Base-by-base conservation (phyloP, 2,113 vertebrate species). In the Sinocyclocheilus anophthalmus region DNA sequence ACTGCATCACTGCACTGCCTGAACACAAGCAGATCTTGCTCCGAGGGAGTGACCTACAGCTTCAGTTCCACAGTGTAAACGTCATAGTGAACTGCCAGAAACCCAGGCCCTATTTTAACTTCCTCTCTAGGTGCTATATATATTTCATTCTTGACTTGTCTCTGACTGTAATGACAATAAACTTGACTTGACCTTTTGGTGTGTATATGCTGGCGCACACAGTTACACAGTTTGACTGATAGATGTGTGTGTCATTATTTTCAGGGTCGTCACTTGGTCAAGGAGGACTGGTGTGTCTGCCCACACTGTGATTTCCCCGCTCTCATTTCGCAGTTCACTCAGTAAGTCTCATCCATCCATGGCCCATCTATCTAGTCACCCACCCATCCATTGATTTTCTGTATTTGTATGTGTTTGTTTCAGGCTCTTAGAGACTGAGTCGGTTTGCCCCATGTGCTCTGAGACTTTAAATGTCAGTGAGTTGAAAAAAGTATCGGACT, bases 211-310 rank as follows among this genome's bases (percentile, higher is more conserved):
- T 86, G 37, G 33, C 83, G 20, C 22, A 75, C 18, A 30, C 39
- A 65, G 63, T 82, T 67, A 20, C 39, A 2, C 59, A 30, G 26
- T 12, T 4, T 53, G 70, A 69, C 26, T 73, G 33, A 84, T 73
- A 73, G 14, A 81, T 57, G 22, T 67, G 30, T 69, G 30, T 72
- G 75, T 81, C 50, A 37, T 42, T 37, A 14, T 75, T 72, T 57
- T 55, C 91, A 99, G 98, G 98, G 98, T 45, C 96, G 95, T 50
- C 98, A 99, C 12, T 98, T 99, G 98, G 87, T 97, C 72, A 96
- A 94, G 6, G 96, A 97, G 8, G 96, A 99, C 77, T 99, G 98
- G 98, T 97, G 95, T 0, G 90, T 94, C 80, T 99, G 98, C 92
- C 97, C 98, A 0, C 96, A 96, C 48, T 99, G 98, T 20, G 94